Conservation (phyloP, 2,888 invertebrate species). For the Cheilosia pagana region DNA sequence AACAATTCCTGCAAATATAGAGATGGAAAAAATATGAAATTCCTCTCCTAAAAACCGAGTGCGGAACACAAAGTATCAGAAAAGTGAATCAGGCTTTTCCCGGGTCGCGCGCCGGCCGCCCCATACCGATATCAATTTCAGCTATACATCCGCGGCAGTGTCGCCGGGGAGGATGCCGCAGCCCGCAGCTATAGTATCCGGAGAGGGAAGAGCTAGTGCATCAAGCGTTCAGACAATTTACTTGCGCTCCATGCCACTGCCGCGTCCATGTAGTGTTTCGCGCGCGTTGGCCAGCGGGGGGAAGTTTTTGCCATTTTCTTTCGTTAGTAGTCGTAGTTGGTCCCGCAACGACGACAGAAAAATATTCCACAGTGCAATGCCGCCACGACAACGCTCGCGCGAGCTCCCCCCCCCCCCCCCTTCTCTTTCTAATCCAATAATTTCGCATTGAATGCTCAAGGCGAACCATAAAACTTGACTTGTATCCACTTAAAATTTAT, state of each 20-base stretch:
- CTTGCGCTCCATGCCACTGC: constrained; percentile 18
- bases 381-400: constrained; percentile 35
- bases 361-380: constrained; percentile 3
- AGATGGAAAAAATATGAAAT: constrained; percentile 9
- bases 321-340: constrained; percentile 3
- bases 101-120: background rate
- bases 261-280: background rate
- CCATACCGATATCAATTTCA: constrained; percentile 39
- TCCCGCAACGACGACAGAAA: background rate
- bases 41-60: background rate
- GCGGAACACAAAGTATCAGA: constrained; percentile 36
- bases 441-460: constrained; percentile 68
- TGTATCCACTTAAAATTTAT: constrained; percentile 74
- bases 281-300: constrained; percentile 47
- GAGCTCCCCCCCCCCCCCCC: no score
- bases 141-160: constrained; percentile 13
- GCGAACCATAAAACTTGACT: constrained; percentile 75
- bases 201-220: constrained; percentile 37
- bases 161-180: constrained; percentile 19
- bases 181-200: constrained; percentile 12
- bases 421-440: constrained; percentile 69
- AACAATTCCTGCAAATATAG: constrained; percentile 47
- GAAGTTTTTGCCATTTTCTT: constrained; percentile 33
- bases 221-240: constrained; percentile 48
- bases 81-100: constrained; percentile 54